Evolutionary conservation across 2,797 vertebrate genomes (phyloP), one percentile per base, ranked within the genome.

Genomic region (Graptemys geographica): DNA sequence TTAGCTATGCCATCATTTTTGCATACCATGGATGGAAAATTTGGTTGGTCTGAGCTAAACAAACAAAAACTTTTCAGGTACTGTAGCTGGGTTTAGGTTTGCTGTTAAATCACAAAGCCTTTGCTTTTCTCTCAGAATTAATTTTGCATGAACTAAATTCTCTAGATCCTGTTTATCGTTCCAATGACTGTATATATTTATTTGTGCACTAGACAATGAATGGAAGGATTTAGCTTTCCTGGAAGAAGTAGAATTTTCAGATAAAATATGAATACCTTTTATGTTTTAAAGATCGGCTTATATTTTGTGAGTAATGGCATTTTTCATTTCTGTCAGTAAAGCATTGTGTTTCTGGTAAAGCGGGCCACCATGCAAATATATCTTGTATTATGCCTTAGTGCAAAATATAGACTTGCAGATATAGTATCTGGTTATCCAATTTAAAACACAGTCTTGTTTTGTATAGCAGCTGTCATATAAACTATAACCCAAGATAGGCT

Each of bases 301-400:
- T 56, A 44, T 53, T 87, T 94, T 79, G 0, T 85, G 5, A 83
- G 5, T 31, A 57, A 21, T 8, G 5, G 25, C 47, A 59, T 5
- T 49, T n/a, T 74, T 89, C 65, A 55, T 85, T 93, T 91, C n/a
- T 69, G 1, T 33, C 5, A 81, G 25, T 1, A 84, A 25, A 57
- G 62, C 3, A 1, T n/a, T 44, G 57, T 81, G 79, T 55, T 57
- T 5, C 47, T 89, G 11, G 5, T 37, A 33, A 33, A 81, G 56
- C 33, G 0, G 0, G 62, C 53, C 53, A 47, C 5, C n/a, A 1
- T 55, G 11, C 57, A 72, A 84, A 80, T 3, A 82, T 44, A 83
- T 2, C 55, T 8, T 47, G 47, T 25, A 69, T 37, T 69, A 90
- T 72, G 44, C 51, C n/a, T 44, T 28, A 4, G 11, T 85, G 18